Base-by-base conservation (phyloP, 2,113 vertebrate genomes). In the Hyperoodon ampullatus region DNA sequence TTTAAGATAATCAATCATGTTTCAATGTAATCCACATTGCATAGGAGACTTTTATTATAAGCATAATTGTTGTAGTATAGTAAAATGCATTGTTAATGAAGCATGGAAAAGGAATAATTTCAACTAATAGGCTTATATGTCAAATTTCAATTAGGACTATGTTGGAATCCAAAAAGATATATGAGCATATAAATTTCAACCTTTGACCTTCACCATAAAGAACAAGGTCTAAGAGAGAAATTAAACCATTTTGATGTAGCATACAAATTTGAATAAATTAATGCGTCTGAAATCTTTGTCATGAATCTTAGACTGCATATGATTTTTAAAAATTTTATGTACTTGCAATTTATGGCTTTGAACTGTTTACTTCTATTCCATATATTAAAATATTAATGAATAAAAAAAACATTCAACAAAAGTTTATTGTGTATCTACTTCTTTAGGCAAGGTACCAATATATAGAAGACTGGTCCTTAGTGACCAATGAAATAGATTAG, bases 21-120 rank as follows among this genome's bases (percentile, higher is more conserved):
- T 98, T 98, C 97, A 97, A 53, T 98, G 98, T 97, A 97, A 98
- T 97, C 97, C 97, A 93, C 97, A 93, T 91, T 97, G 98, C 98
- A 98, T 92, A 97, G 97, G 93, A 98, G 98, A 99, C 96, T 97
- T 99, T 99, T 98, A 99, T 98, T 98, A 98, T 93, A 94, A 98
- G 98, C 98, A 98, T 98, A 98, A 99, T 97, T 1, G 10, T 97
- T 0, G 95, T 97, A 97, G 96, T 98, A 98, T 96, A 98, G 98
- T 98, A 98, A 99, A 98, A 98, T 98, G 96, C 98, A 98, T 98
- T 98, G 98, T 98, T 99, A 99, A 99, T 99, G 98, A 99, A 98
- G 98, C 97, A 15, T 98, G 97, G 97, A 98, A 98, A 98, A 98
- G 97, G 97, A 98, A 99, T 98, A 98, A 99, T 98, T 99, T 98